Conservation (phyloP, 2,888 invertebrate species). For the Tenthredo scrophulariae region DNA sequence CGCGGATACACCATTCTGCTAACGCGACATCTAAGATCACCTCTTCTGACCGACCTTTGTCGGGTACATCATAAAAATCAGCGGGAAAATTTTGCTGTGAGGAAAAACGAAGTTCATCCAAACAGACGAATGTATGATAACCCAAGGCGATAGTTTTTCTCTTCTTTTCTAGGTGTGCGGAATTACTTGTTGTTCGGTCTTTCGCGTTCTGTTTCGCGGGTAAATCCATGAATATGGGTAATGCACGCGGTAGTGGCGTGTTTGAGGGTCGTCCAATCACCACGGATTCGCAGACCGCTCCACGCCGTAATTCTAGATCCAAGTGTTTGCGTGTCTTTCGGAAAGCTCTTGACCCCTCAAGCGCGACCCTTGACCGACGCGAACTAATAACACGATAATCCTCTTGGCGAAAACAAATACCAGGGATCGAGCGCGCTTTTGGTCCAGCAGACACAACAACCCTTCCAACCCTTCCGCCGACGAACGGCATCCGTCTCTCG, state of each 20-base stretch:
- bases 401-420: constrained; percentile 75
- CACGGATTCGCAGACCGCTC: not conserved
- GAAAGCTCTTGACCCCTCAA: constrained; percentile 57
- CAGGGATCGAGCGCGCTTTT: constrained; percentile 58
- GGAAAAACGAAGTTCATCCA: not conserved
- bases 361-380: constrained; percentile 68
- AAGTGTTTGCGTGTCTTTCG: constrained; percentile 66
- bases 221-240: not conserved
- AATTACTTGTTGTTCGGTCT: not conserved
- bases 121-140: not conserved
- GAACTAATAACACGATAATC: constrained; percentile 76
- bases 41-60: constrained; percentile 58
- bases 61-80: not conserved
- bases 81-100: not conserved
- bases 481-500: constrained; percentile 39
- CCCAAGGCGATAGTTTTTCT: not conserved
- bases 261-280: constrained; percentile 31
- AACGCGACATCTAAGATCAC: constrained; percentile 64
- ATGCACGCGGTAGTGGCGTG: not conserved
- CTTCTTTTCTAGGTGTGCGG: not conserved
- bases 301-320: constrained; percentile 70
- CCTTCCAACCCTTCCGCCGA: constrained; percentile 64
- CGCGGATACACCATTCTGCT: constrained; percentile 53
- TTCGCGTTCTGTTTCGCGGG: not conserved
- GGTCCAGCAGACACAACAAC: constrained; percentile 63